A percentile compares a stretch with the other conserved stretches of the same genome.
These are phyloP conservation scores for Drosophila lowei DNA, from an alignment of 1,140 invertebrate species.

Conservation along the genomic window DNA sequence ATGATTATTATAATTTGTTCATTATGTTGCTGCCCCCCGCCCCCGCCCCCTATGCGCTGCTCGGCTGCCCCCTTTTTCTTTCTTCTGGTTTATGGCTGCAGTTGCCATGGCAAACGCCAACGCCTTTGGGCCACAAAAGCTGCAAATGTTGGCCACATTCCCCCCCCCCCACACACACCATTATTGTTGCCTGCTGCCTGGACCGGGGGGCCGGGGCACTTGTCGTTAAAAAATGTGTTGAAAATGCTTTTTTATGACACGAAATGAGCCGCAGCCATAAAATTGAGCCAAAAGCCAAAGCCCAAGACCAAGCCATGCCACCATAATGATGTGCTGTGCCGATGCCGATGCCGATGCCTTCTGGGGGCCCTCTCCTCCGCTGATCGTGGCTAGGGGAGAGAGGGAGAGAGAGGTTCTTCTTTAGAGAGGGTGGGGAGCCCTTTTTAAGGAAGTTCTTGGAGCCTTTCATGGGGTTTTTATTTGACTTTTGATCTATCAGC, in stretches of 20 bases:
- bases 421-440: too few relatives aligned
- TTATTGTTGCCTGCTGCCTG: constrained; percentile 20
- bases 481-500: too few relatives aligned
- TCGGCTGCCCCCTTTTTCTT: constrained; percentile 3
- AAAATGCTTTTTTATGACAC: constrained; percentile 78
- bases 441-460: too few relatives aligned
- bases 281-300: constrained; percentile 45
- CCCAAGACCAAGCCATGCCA: constrained; percentile 25
- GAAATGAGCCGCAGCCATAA: constrained; percentile 72
- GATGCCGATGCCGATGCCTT: constrained; percentile 2
- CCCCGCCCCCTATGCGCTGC: neutral
- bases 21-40: constrained; percentile 42
- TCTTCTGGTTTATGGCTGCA: constrained; percentile 63
- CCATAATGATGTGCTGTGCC: constrained; percentile 47
- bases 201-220: constrained; percentile 42
- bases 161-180: constrained; percentile 25
- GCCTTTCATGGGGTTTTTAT: too few relatives aligned
- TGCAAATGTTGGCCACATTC: constrained; percentile 72
- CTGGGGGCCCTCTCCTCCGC: constrained; percentile 2
- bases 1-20: constrained; percentile 77
- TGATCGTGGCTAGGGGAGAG: neutral
- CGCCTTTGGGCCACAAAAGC: constrained; percentile 74
- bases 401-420: too few relatives aligned
- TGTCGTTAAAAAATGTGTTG: constrained; percentile 78
- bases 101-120: constrained; percentile 58